Conservation (phyloP, 2,797 vertebrate species). For the Microcaecilia unicolor region DNA sequence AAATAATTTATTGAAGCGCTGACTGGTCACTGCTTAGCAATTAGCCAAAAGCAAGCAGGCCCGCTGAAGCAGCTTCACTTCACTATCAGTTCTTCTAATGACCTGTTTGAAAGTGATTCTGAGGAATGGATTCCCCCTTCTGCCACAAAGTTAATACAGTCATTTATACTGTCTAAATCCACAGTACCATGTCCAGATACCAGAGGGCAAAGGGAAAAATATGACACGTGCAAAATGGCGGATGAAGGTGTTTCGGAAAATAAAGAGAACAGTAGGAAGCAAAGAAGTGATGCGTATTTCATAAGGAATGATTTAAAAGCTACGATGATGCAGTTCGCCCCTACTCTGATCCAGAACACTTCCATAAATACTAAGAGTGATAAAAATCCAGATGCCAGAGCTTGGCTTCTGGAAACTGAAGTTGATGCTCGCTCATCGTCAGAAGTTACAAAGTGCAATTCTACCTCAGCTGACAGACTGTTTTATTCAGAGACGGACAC, state of each 20-base stretch:
- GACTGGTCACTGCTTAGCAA: neutral
- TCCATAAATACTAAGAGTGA: neutral
- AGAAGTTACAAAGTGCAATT: too few species aligned
- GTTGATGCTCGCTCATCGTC: conserved; percentile 1
- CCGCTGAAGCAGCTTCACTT: too few species aligned
- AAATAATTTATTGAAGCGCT: conserved; percentile 21
- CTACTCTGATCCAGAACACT: neutral
- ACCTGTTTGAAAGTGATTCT: neutral
- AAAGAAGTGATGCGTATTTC: neutral
- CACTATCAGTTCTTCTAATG: neutral
- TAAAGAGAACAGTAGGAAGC: neutral
- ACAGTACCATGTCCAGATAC: neutral
- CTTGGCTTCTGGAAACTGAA: neutral
- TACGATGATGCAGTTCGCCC: neutral
- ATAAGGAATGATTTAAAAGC: conserved; percentile 6
- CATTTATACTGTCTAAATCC: neutral
- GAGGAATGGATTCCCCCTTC: conserved; percentile 31
- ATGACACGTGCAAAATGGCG: neutral
- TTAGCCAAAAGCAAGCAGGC: too few species aligned
- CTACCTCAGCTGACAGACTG: conserved; percentile 7
- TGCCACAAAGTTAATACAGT: conserved; percentile 15
- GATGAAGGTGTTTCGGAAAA: conserved; percentile 13
- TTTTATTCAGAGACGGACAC: neutral
- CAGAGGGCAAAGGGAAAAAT: neutral
- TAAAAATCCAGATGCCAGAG: neutral